Evolutionary conservation across 2,113 vertebrate species (phyloP).

Genomic region (Megalops atlanticus): DNA sequence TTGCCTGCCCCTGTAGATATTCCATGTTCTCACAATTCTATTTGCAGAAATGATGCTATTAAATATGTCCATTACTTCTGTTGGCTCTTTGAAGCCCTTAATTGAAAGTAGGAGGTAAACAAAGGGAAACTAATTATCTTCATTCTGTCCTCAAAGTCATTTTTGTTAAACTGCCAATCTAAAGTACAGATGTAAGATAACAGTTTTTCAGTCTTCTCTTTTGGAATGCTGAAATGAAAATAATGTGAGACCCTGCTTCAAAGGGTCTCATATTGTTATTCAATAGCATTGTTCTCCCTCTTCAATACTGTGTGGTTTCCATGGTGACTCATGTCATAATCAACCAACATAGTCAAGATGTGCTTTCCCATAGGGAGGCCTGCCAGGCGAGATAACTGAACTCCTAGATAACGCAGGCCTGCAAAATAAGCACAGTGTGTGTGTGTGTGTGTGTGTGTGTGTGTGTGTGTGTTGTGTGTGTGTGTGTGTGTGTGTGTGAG

Average conservation of each 20-base stretch:
- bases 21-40: too few species aligned
- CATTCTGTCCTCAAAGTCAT: conserved; percentile 39
- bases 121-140: conserved; percentile 46
- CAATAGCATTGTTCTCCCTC: conserved; percentile 40
- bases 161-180: conserved; percentile 26
- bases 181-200: conserved; percentile 41
- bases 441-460: neutral
- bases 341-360: conserved; percentile 42
- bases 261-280: conserved; percentile 41
- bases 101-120: conserved; percentile 46
- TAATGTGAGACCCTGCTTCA: conserved; percentile 35
- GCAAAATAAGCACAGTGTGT: too few species aligned
- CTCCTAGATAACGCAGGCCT: neutral
- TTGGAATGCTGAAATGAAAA: conserved; percentile 26
- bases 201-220: conserved; percentile 45
- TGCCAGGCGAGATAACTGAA: conserved; percentile 33
- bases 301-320: conserved; percentile 31
- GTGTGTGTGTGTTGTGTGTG: neutral
- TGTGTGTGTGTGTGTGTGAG: neutral
- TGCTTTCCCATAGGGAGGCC: conserved; percentile 35
- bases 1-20: too few species aligned
- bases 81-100: conserved; percentile 37
- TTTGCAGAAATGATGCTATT: too few species aligned
- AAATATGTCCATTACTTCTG: conserved; percentile 35
- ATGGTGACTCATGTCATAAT: conserved; percentile 45